A percentile compares a stretch with the other conserved stretches of the same genome.
Evolutionary conservation across 2,888 invertebrate species (phyloP).

Genomic region (Sinohyriopsis cumingii): DNA sequence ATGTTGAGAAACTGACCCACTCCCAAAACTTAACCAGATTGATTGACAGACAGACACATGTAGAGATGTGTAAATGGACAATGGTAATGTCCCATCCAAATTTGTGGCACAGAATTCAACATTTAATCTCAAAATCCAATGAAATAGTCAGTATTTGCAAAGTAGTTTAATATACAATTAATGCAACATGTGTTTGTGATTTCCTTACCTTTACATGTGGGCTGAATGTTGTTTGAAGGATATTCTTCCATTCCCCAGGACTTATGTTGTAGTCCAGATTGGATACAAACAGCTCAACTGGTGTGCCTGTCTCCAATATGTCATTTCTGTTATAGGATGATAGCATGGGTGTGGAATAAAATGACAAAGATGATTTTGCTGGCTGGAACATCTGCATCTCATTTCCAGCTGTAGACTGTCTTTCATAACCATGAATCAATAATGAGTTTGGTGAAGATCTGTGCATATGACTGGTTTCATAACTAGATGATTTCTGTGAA

Average conservation of each 20-base stretch:
- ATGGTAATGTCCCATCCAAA: no score
- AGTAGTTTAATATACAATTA: no score
- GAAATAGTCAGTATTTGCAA: no score
- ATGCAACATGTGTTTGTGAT: background rate
- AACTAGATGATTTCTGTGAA: background rate
- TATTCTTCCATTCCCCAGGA: conserved; percentile 79
- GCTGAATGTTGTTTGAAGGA: conserved; percentile 78
- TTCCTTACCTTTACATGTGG: conserved; percentile 78
- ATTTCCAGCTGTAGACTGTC: background rate
- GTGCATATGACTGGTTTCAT: no score
- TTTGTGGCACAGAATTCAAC: no score
- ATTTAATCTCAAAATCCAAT: no score
- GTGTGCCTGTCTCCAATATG: conserved; percentile 32
- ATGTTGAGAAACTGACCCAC: no score
- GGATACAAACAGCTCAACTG: conserved; percentile 74
- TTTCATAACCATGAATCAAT: background rate
- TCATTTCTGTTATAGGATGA: conserved; percentile 31
- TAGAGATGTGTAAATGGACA: no score
- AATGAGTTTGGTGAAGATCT: no score
- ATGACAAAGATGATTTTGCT: conserved; percentile 6
- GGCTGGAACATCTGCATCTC: background rate
- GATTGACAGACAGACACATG: no score
- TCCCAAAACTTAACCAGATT: no score
- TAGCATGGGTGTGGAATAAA: conserved; percentile 15
- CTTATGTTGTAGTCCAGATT: conserved; percentile 83